A percentile compares a stretch with the other conserved stretches of the same genome.
Evolutionary conservation across 2,888 invertebrate species (phyloP).

Genomic region (Abscondita cerata): DNA sequence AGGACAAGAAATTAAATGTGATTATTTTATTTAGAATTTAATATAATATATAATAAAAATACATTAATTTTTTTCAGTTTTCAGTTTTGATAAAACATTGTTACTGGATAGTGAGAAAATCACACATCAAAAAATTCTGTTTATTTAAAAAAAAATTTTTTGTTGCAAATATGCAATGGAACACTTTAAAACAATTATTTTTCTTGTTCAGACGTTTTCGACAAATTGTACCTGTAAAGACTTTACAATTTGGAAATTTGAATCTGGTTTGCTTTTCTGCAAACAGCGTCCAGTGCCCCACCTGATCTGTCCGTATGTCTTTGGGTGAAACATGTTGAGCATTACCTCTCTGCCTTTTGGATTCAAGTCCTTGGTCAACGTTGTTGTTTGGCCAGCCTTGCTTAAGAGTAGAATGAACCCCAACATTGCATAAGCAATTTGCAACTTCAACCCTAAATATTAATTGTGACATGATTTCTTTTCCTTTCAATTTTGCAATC

Average conservation of each 20-base stretch:
- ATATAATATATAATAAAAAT: too few relatives aligned
- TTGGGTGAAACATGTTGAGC: constrained; percentile 6
- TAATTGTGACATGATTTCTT: not conserved
- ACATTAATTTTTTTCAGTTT: too few relatives aligned
- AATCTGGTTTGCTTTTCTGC: constrained; percentile 1
- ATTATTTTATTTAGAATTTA: too few relatives aligned
- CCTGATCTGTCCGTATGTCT: not conserved
- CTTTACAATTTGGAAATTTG: too few relatives aligned
- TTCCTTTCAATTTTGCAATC: not conserved
- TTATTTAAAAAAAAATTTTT: too few relatives aligned
- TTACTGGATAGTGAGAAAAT: too few relatives aligned
- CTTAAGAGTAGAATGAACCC: not conserved
- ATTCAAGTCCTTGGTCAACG: not conserved
- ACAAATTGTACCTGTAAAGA: not conserved
- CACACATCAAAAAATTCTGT: too few relatives aligned
- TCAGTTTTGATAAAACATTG: too few relatives aligned
- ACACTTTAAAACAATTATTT: not conserved
- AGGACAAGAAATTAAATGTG: too few relatives aligned
- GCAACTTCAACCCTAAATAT: constrained; percentile 1
- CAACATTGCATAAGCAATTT: constrained; percentile 8
- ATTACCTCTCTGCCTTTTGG: constrained; percentile 6
- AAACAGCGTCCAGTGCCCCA: not conserved
- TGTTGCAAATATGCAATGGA: not conserved
- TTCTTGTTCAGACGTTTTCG: not conserved
- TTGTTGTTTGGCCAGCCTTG: not conserved